Conservation (phyloP, 2,888 invertebrate genomes). For the Protodeltote pygarga region DNA sequence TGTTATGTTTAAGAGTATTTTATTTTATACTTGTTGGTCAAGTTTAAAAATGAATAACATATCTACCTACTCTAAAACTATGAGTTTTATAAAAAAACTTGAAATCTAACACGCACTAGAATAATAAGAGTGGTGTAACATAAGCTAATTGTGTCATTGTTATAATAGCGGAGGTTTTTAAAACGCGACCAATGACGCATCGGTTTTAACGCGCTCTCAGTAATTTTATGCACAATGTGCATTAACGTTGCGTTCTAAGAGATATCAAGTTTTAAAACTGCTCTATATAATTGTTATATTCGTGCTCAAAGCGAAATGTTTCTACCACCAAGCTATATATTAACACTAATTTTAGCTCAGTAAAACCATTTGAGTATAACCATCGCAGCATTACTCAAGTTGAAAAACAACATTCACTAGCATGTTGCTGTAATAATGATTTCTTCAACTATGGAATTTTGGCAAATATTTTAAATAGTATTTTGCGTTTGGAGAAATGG, state of each 20-base stretch:
- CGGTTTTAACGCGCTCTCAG: constrained; percentile 78
- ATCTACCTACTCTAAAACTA: background rate
- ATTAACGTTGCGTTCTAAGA: constrained; percentile 47
- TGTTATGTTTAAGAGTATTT: too few relatives aligned
- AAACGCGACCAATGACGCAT: constrained; percentile 84
- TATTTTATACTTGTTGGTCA: too few relatives aligned
- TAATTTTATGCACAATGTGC: constrained; percentile 66
- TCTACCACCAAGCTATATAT: constrained; percentile 40
- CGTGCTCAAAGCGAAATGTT: constrained; percentile 43
- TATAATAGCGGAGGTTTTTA: constrained; percentile 72
- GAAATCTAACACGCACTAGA: constrained; percentile 3
- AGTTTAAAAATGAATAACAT: background rate
- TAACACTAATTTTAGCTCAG: constrained; percentile 39
- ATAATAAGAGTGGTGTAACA: constrained; percentile 29
- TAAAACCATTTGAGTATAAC: constrained; percentile 26
- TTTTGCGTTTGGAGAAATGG: background rate
- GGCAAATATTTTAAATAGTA: background rate
- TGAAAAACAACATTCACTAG: constrained; percentile 44
- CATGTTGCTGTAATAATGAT: constrained; percentile 8
- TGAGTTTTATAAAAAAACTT: background rate
- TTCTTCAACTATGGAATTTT: constrained; percentile 10
- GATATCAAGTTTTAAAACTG: constrained; percentile 48
- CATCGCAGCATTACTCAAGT: constrained; percentile 27
- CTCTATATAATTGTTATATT: constrained; percentile 50
- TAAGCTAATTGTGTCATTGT: constrained; percentile 38